Percentiles rank a stretch among this genome's conserved stretches.
phyloP scores from a whole-genome alignment of 2,113 vertebrate species.

The Pomatorhinus ruficollis region DNA sequence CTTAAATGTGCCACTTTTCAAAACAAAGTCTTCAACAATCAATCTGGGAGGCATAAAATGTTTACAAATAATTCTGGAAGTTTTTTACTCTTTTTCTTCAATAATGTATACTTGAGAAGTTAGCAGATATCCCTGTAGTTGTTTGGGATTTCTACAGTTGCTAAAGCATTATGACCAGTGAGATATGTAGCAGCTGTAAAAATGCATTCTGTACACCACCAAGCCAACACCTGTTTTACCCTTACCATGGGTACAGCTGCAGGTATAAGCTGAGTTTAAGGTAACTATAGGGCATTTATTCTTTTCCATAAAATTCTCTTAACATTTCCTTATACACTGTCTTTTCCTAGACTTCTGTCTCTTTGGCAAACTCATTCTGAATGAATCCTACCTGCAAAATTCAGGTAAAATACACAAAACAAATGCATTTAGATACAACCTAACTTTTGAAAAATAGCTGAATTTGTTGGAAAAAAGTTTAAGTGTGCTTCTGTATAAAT shows the following conservation, averaged over 20 bases:
- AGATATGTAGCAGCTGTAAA: background rate
- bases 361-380: background rate
- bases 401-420: background rate
- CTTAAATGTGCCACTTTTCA: background rate
- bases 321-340: background rate
- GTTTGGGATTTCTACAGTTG: background rate
- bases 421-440: background rate
- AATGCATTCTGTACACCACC: background rate
- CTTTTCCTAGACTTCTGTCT: background rate
- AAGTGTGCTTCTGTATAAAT: background rate
- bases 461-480: background rate
- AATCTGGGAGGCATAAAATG: background rate
- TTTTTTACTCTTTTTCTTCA: background rate
- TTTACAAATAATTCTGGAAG: background rate
- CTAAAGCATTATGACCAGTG: background rate
- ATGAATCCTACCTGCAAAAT: background rate
- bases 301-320: background rate
- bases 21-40: background rate
- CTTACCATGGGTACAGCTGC: background rate
- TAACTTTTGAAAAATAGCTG: background rate
- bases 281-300: background rate
- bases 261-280: background rate
- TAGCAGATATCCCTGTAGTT: background rate
- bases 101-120: rapidly evolving
- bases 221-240: background rate